Base-by-base conservation (phyloP, 2,888 invertebrate genomes). In the Eristalis tenax region DNA sequence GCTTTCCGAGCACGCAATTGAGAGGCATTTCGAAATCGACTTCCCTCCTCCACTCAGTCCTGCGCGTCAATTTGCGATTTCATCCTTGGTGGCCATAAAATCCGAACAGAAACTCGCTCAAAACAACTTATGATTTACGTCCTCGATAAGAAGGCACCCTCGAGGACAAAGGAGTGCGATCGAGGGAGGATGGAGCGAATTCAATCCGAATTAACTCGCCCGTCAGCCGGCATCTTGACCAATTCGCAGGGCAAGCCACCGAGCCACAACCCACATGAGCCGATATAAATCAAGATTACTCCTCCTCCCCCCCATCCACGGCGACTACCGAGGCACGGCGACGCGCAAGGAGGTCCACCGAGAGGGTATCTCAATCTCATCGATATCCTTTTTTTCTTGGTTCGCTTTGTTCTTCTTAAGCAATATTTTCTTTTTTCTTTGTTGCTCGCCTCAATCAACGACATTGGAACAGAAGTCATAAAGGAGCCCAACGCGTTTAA, bases 381-480 rank as follows among this genome's bases (percentile, higher is more conserved):
- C 57, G 65, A 83, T 86, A 78, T 77, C 74, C 77, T 83, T 74
- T 70, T 23, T n/a, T 43, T 35, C 13, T 70, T 57, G 56, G 23
- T 10, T 61, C 26, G 26, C 50, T 64, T 56, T 64, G 40, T 79
- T 82, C 59, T 38, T 38, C 38, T 38, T 38, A 38, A 38, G 13
- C 38, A 38, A 38, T 38, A 32, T 32, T 32, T 32, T 32, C 32
- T 32, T 32, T 32, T 32, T 32, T 38, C 38, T 38, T 38, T 38
- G 11, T 38, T 38, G 38, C 38, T 38, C 50, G 50, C 50, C 18
- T 50, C 50, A 71, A 78, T 74, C 69, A 70, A 71, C 22, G 83
- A 79, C 78, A 83, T 80, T 87, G 64, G 83, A 87, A 87, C 87
- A 87, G 87, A 80, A 87, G 87, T 76, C 76, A 83, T 87, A 83